A percentile compares a stretch with the other conserved stretches of the same genome.
Evolutionary conservation across 2,113 vertebrate genomes (phyloP).

Genomic region (Glareola pratincola): DNA sequence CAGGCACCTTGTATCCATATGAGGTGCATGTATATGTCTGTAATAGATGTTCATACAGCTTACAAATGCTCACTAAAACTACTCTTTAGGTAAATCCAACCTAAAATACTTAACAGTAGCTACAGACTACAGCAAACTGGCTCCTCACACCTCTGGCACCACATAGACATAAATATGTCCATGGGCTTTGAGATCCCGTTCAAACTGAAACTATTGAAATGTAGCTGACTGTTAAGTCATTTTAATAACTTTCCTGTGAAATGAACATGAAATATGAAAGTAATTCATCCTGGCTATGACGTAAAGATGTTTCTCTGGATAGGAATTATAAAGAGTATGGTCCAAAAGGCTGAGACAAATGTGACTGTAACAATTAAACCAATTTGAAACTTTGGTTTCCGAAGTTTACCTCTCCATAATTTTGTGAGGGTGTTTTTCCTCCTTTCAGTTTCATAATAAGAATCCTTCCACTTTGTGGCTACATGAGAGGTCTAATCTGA

Average conservation of each 20-base stretch:
- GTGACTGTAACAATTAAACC: background rate
- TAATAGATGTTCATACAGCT: background rate
- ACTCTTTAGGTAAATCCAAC: background rate
- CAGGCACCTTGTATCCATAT: background rate
- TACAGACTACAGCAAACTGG: background rate
- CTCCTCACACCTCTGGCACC: background rate
- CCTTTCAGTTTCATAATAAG: background rate
- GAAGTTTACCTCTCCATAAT: background rate
- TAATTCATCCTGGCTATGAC: background rate
- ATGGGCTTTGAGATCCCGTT: background rate
- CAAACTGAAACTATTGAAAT: background rate
- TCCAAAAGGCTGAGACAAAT: background rate
- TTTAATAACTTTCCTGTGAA: background rate
- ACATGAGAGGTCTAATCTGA: background rate
- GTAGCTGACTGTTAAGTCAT: background rate
- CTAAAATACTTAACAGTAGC: background rate
- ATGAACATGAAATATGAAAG: background rate
- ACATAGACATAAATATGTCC: background rate
- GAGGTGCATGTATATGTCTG: background rate
- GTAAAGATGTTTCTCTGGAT: background rate
- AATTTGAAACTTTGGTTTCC: background rate
- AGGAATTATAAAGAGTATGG: background rate
- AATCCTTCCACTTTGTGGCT: background rate
- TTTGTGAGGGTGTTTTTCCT: background rate
- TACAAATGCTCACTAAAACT: background rate